These are phyloP conservation scores for Morus bassanus DNA, from an alignment of 2,797 vertebrate species.

Conservation along the genomic window DNA sequence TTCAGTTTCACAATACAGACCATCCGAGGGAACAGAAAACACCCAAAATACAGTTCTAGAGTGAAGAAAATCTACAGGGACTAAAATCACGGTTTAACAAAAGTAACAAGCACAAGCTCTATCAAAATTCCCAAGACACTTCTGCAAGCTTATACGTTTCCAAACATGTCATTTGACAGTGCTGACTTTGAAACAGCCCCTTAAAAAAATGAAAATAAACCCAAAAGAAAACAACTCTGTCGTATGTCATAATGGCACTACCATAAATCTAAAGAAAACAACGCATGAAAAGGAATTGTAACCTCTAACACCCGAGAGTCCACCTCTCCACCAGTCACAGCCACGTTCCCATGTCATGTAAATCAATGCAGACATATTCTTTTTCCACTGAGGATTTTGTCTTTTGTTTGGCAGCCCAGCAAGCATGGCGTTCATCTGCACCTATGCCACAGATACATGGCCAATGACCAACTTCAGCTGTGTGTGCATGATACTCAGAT, in stretches of 20 bases:
- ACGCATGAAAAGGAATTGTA: background rate
- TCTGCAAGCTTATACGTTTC: background rate
- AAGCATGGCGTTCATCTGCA: background rate
- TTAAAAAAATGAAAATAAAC: slow-evolving; percentile 22
- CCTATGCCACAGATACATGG: background rate
- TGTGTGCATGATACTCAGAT: background rate
- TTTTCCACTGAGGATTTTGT: background rate
- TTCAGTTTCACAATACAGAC: background rate
- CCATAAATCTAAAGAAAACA: background rate
- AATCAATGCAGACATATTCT: background rate
- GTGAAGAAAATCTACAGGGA: background rate
- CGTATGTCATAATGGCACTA: background rate
- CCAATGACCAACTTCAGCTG: background rate
- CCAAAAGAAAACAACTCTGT: background rate
- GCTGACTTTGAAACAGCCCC: background rate
- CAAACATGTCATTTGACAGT: slow-evolving; percentile 32
- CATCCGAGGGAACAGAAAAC: background rate
- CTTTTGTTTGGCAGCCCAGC: background rate
- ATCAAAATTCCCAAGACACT: background rate
- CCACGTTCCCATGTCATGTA: background rate
- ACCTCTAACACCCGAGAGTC: background rate
- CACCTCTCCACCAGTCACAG: background rate
- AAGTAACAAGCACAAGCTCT: slow-evolving; percentile 13
- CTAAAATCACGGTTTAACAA: slow-evolving; percentile 3
- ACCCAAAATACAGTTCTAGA: background rate